A percentile compares a stretch with the other conserved stretches of the same genome.
Evolutionary conservation across 2,797 vertebrate genomes (phyloP).

Genomic region (Argya squamiceps): DNA sequence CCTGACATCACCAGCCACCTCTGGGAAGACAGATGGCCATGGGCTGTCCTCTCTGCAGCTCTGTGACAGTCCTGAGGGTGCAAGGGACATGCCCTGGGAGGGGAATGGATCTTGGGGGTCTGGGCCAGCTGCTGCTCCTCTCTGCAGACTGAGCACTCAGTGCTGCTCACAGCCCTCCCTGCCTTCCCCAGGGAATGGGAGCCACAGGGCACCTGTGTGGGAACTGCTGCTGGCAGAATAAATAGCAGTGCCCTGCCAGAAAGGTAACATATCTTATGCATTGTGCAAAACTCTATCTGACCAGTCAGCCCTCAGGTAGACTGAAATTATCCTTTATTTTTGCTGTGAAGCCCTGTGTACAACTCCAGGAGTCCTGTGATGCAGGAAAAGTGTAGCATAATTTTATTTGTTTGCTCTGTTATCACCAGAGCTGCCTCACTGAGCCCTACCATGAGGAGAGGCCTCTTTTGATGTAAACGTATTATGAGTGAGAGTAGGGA

Average conservation of each 20-base stretch:
- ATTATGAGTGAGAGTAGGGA: neutral
- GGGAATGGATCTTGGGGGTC: fast-evolving
- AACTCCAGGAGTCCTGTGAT: neutral
- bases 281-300: neutral
- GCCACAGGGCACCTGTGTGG: fast-evolving
- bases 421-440: neutral
- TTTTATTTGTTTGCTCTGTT: neutral
- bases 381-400: neutral
- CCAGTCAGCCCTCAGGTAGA: neutral
- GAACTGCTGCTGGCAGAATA: neutral
- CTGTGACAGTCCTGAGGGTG: neutral
- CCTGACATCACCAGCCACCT: neutral
- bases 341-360: fast-evolving
- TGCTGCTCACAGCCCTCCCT: too few relatives aligned
- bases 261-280: neutral
- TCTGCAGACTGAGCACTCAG: neutral
- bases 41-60: neutral
- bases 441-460: neutral
- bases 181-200: neutral
- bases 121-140: neutral
- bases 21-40: fast-evolving
- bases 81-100: neutral
- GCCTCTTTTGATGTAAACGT: neutral
- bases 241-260: neutral
- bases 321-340: neutral